Conservation (phyloP, 2,797 vertebrate species). For the Leptoclinus maculatus region DNA sequence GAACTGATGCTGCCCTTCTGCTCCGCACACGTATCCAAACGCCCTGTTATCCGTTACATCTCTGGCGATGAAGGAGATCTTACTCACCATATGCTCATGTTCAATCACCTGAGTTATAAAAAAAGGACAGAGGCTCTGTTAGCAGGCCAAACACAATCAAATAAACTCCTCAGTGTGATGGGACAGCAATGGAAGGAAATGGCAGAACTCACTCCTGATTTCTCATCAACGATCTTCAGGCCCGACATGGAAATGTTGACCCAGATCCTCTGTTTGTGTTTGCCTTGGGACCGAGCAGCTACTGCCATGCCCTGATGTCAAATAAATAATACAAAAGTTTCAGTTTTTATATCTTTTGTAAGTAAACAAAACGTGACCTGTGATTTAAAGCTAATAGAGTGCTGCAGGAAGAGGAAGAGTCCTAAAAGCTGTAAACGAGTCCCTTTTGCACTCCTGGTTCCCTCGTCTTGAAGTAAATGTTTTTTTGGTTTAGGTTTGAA, state of each 20-base stretch:
- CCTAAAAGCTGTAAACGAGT: not conserved
- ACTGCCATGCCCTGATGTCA: conserved; percentile 90
- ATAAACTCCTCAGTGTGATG: not conserved
- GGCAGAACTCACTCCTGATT: conserved; percentile 90
- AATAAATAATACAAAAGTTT: not conserved
- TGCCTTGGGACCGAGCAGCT: conserved; percentile 96
- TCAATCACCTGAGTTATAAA: conserved; percentile 90
- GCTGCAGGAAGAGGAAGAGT: not conserved
- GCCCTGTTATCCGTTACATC: conserved; percentile 97
- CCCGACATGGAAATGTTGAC: conserved; percentile 95
- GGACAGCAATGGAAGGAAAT: not conserved
- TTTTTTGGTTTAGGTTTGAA: no score
- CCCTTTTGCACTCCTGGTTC: not conserved
- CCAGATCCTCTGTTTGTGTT: conserved; percentile 97
- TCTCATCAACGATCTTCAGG: conserved; percentile 96
- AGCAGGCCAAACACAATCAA: not conserved
- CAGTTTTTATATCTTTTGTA: not conserved
- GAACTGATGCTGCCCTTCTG: conserved; percentile 98
- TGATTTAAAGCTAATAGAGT: not conserved
- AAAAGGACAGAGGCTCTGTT: not conserved
- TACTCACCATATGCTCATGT: conserved; percentile 95
- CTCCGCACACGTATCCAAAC: conserved; percentile 96
- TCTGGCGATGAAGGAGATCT: conserved; percentile 97
- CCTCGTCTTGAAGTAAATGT: no score
- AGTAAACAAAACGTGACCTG: not conserved